Evolutionary conservation across 2,888 invertebrate genomes (phyloP), one percentile per base, ranked within the genome.

Genomic region (Beris chalybata): DNA sequence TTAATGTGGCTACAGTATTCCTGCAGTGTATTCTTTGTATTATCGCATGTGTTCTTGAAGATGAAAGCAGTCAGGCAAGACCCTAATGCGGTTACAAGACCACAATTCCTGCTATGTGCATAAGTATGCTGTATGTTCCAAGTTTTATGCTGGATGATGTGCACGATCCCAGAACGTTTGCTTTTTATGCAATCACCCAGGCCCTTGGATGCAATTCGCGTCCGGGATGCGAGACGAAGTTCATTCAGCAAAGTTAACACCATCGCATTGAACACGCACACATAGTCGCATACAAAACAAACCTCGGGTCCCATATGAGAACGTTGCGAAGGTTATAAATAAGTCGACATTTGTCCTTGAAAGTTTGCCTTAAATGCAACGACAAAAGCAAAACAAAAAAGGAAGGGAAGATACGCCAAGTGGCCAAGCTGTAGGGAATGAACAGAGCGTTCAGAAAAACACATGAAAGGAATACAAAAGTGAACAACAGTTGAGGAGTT

Each of bases 31-130:
- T 38, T 38, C 9, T 38, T 9, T 9, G 38, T 38, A 38, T n/a
- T 47, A 55, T 66, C 54, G 22, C 38, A 38, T 38, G 55, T 13
- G 56, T 47, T 38, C 54, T 32, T n/a, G 59, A 50, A 56, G 66
- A 64, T 64, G 64, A 67, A 67, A 63, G 63, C 52, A 55, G 22
- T 54, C 48, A 48, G 59, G 43, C 64, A 56, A 56, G 56, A 56
- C 45, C 32, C 38, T 64, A 67, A 63, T 57, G 67, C 57, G 67
- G 67, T 67, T 67, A 67, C 64, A 67, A 67, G 67, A 67, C 67
- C 67, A 57, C 67, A 57, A 67, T 56, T 56, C 66, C 67, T 64
- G 67, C 64, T 56, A 12, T 5, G 22, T 48, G 12, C 6, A 6
- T 6, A 48, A 48, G 13, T 22, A 22, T 48, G 15, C 48, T 15